Conservation (phyloP, 2,797 vertebrate genomes). For the Pachyuromys duprasi region DNA sequence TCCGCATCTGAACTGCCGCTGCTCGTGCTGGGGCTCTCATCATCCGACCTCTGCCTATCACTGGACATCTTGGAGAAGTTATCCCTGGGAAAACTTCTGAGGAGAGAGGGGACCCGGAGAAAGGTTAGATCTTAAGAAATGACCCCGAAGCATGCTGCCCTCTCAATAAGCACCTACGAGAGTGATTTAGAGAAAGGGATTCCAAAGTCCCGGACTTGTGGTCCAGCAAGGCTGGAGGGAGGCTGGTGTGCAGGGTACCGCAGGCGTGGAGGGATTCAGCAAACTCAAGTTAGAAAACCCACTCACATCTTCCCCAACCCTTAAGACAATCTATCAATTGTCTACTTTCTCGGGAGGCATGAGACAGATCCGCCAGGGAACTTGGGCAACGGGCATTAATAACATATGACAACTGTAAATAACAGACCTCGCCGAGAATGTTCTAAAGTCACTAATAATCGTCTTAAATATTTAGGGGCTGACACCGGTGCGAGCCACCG, state of each 20-base stretch:
- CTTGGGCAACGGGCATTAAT: slow-evolving; percentile 87
- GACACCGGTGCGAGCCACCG: slow-evolving; percentile 85
- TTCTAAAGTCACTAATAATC: slow-evolving; percentile 87
- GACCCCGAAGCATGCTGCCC: neutral
- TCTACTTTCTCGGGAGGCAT: slow-evolving; percentile 87
- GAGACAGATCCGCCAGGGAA: slow-evolving; percentile 86
- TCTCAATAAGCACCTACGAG: neutral
- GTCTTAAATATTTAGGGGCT: slow-evolving; percentile 90
- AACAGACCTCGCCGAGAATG: slow-evolving; percentile 86
- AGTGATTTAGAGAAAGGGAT: slow-evolving; percentile 52
- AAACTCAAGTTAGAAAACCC: slow-evolving; percentile 80
- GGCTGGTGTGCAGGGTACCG: slow-evolving; percentile 14
- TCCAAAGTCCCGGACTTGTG: slow-evolving; percentile 51
- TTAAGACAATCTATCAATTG: slow-evolving; percentile 89
- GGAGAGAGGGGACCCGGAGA: neutral
- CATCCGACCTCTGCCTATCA: slow-evolving; percentile 94
- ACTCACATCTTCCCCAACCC: slow-evolving; percentile 84
- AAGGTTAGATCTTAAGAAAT: slow-evolving; percentile 46
- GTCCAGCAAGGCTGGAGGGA: slow-evolving; percentile 56
- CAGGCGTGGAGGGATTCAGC: slow-evolving; percentile 59
- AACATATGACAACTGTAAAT: slow-evolving; percentile 89
- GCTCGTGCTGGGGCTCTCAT: slow-evolving; percentile 96
- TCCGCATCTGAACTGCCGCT: slow-evolving; percentile 95
- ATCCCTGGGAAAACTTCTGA: slow-evolving; percentile 77
- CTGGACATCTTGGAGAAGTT: slow-evolving; percentile 92